These are phyloP conservation scores for Rhadinocentrus ornatus DNA, from an alignment of 2,797 vertebrate species.

Conservation along the genomic window DNA sequence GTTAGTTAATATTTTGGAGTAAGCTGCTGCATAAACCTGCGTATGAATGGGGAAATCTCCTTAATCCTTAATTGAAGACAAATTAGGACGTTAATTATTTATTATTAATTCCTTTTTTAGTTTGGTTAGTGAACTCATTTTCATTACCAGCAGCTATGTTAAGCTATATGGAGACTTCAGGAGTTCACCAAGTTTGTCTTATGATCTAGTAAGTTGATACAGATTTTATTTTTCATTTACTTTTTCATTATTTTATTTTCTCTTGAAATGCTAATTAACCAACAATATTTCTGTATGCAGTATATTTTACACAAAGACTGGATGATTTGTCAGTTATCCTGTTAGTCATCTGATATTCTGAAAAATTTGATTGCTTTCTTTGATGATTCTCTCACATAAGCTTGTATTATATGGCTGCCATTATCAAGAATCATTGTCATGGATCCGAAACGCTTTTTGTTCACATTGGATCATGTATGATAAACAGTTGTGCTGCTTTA, in stretches of 20 bases:
- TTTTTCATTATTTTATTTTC: neutral
- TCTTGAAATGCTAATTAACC: neutral
- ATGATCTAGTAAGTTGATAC: neutral
- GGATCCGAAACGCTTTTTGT: neutral
- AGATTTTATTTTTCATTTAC: neutral
- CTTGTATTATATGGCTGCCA: neutral
- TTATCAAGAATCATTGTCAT: neutral
- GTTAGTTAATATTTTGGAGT: neutral
- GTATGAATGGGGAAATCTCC: slow-evolving; percentile 36
- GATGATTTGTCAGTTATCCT: neutral
- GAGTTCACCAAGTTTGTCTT: neutral
- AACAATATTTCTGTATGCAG: neutral
- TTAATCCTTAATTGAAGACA: slow-evolving; percentile 48
- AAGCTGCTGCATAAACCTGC: slow-evolving; percentile 45
- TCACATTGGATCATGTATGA: neutral
- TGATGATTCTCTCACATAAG: neutral
- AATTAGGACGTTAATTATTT: slow-evolving; percentile 31
- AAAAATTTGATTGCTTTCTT: neutral
- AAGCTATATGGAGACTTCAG: slow-evolving; percentile 8
- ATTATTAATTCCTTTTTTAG: slow-evolving; percentile 30
- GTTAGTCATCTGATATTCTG: neutral
- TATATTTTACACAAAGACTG: neutral
- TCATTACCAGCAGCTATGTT: slow-evolving; percentile 27
- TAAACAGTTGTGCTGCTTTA: neutral
- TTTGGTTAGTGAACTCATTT: slow-evolving; percentile 41